Base-by-base conservation (phyloP, 1,140 invertebrate species). In the Hesperophylax magnus region DNA sequence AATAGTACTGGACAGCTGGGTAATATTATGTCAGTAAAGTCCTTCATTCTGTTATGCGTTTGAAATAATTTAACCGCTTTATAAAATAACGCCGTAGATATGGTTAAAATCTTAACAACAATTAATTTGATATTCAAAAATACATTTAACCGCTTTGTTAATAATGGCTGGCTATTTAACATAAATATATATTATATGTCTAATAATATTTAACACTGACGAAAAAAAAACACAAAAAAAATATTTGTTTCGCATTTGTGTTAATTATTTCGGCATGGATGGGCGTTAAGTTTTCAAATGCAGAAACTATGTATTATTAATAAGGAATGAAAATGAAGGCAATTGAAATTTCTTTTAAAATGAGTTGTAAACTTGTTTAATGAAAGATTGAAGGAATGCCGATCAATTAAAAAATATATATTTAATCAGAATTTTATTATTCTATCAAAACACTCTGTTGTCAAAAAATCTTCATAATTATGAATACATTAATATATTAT, bases 91-190 rank as follows among this genome's bases (percentile, higher is more conserved):
- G 58, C 24, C 17, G 58, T 61, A 61, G 58, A 61, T 61, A 61
- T 61, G 7, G 58, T 61, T 61, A 61, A 61, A 58, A 61, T 61
- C 24, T 22, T 61, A 61, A 61, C 58, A 22, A 11, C 18, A 61
- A 22, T 22, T 61, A 61, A 61, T 61, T 61, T 61, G 58, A 61
- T 61, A 61, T 58, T 58, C 20, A 22, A 58, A 22, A 58, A 58
- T 58, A 58, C 20, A 58, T 61, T 61, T 61, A 61, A 61, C 58
- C 15, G 58, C 58, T 61, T 61, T 61, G 58, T 61, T 61, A 61
- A 61, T 61, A 61, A 61, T 22, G 58, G 58, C 58, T 24, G 58
- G 58, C 18, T 61, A 61, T 61, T 61, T 22, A 61, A 61, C 58
- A 22, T 22, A 61, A 61, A 27, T 67, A 67, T 67, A 11, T 67